These are phyloP conservation scores for Brachynemurus nebulosus DNA, from an alignment of 2,888 invertebrate genomes.

Conservation along the genomic window DNA sequence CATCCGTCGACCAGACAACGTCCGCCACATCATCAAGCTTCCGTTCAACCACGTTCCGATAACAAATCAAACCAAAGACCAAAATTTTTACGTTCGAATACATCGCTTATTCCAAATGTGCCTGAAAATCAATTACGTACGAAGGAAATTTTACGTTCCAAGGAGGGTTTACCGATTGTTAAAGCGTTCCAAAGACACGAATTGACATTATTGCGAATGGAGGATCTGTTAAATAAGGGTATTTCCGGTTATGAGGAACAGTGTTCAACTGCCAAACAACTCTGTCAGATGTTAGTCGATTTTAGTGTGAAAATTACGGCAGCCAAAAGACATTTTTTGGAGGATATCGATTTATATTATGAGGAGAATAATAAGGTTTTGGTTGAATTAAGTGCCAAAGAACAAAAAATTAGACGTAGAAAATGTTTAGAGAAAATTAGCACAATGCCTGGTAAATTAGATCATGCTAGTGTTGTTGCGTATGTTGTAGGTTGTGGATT, in stretches of 20 bases:
- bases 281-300: constrained; percentile 60
- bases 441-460: constrained; percentile 70
- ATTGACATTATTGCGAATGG: constrained; percentile 56
- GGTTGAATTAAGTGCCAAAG: constrained; percentile 43
- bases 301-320: constrained; percentile 69
- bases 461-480: constrained; percentile 76
- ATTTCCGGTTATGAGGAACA: constrained; percentile 47
- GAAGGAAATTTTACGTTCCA: constrained; percentile 31
- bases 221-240: constrained; percentile 56
- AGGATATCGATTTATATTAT: constrained; percentile 65
- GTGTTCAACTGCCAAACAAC: constrained; percentile 44
- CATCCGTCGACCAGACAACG: constrained; percentile 6
- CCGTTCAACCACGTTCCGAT: neutral
- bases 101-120: constrained; percentile 22
- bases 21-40: neutral
- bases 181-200: constrained; percentile 64
- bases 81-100: constrained; percentile 30
- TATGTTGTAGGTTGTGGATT: constrained; percentile 50
- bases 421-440: constrained; percentile 56
- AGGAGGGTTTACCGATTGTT: constrained; percentile 47
- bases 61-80: constrained; percentile 2
- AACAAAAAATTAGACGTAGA: constrained; percentile 52
- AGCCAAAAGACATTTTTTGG: constrained; percentile 66
- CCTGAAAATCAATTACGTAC: neutral
- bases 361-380: constrained; percentile 39